Evolutionary conservation across 2,888 invertebrate species (phyloP).

Genomic region (Drosophila phalerata): DNA sequence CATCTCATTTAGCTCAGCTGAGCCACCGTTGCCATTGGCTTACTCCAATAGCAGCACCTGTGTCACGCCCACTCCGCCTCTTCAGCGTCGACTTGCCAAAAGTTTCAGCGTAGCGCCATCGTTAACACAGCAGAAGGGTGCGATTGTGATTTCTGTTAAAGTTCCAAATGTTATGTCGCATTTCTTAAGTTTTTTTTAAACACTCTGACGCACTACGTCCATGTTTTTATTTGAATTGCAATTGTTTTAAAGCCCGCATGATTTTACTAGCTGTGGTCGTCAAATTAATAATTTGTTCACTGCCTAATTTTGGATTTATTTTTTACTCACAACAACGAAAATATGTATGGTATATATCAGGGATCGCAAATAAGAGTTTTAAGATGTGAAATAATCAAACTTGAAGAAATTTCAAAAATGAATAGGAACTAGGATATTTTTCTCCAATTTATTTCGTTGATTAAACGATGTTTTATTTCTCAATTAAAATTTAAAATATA

Average conservation of each 20-base stretch:
- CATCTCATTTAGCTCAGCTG: slow-evolving; percentile 75
- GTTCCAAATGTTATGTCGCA: slow-evolving; percentile 38
- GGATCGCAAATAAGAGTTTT: background rate
- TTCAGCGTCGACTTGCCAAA: slow-evolving; percentile 95
- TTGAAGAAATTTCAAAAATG: too few relatives aligned
- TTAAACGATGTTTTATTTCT: too few relatives aligned
- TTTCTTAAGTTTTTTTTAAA: slow-evolving; percentile 11
- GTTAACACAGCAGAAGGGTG: slow-evolving; percentile 85
- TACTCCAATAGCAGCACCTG: slow-evolving; percentile 62
- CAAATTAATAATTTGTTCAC: slow-evolving; percentile 14
- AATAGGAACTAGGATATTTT: too few relatives aligned
- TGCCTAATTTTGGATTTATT: slow-evolving; percentile 29
- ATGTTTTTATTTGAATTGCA: background rate
- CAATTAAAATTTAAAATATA: background rate
- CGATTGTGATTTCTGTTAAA: slow-evolving; percentile 75
- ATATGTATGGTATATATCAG: background rate
- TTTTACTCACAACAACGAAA: background rate
- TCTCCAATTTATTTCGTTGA: too few relatives aligned
- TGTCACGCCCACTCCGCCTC: slow-evolving; percentile 90
- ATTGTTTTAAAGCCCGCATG: slow-evolving; percentile 18
- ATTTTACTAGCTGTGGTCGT: slow-evolving; percentile 11
- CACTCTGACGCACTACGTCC: background rate
- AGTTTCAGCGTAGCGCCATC: slow-evolving; percentile 95
- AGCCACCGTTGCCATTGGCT: slow-evolving; percentile 32
- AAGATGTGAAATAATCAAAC: too few relatives aligned